Evolutionary conservation across 2,113 vertebrate genomes (phyloP).

Genomic region (Martes martes): DNA sequence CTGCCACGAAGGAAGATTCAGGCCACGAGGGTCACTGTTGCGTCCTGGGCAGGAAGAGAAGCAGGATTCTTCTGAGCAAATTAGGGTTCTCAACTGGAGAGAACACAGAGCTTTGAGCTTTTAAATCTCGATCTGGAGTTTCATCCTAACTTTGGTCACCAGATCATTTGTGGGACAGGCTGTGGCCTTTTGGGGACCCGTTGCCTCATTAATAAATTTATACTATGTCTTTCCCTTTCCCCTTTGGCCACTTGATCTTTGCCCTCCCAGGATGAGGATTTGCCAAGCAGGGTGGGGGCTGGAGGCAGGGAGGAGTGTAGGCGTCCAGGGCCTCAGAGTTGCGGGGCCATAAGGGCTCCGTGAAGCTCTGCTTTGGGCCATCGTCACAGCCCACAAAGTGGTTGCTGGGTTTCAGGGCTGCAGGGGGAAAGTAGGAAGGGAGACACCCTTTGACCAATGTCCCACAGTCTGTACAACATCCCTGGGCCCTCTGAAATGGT

Average conservation of each 20-base stretch:
- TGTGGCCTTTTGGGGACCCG: neutral
- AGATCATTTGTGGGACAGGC: neutral
- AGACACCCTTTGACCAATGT: rapidly evolving
- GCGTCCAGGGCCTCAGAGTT: neutral
- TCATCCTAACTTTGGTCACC: neutral
- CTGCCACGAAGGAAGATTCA: neutral
- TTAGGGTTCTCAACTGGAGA: neutral
- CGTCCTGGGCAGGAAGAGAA: neutral
- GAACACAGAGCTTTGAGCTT: neutral
- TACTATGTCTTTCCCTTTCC: neutral
- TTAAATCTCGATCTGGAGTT: neutral
- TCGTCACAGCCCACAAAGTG: neutral
- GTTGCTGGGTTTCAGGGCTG: neutral
- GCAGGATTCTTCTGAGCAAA: neutral
- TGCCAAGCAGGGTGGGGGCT: neutral
- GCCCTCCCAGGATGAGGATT: neutral
- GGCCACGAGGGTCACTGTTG: too few relatives aligned
- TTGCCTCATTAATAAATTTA: neutral
- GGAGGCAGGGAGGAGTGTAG: neutral
- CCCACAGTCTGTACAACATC: neutral
- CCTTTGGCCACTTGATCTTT: neutral
- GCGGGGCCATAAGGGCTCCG: neutral
- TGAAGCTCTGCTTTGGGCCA: neutral
- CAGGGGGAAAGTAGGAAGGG: neutral
- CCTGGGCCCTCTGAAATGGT: neutral